A percentile compares a stretch with the other conserved stretches of the same genome.
phyloP scores from a whole-genome alignment of 2,888 invertebrate species.

The Lepas anatifera region DNA sequence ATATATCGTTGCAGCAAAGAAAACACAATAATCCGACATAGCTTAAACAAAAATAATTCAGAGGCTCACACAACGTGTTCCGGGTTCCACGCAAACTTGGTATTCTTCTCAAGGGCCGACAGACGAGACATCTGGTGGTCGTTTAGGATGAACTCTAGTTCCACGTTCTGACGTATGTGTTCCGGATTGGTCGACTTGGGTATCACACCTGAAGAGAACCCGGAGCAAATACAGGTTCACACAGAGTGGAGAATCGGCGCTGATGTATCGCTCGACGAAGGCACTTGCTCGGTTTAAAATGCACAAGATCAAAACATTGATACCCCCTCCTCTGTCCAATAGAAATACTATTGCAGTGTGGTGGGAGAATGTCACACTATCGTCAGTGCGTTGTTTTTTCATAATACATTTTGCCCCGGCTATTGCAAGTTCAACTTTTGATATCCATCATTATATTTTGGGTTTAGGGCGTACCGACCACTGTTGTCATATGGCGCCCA shows the following conservation, averaged over 20 bases:
- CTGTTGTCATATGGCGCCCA: too few relatives aligned
- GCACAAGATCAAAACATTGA: too few relatives aligned
- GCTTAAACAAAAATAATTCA: too few relatives aligned
- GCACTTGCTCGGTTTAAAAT: too few relatives aligned
- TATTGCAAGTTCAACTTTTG: background rate
- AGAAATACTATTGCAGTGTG: too few relatives aligned
- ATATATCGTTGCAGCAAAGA: too few relatives aligned
- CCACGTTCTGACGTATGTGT: slow-evolving; percentile 47
- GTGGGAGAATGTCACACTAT: too few relatives aligned
- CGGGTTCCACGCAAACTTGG: slow-evolving; percentile 49
- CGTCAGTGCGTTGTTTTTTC: background rate
- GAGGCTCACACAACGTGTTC: slow-evolving; percentile 36
- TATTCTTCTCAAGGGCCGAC: slow-evolving; percentile 35
- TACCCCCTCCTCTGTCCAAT: too few relatives aligned
- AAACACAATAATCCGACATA: too few relatives aligned
- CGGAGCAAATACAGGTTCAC: background rate
- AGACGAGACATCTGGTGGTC: slow-evolving; percentile 42
- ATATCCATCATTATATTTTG: background rate
- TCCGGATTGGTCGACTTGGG: slow-evolving; percentile 47
- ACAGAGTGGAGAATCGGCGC: too few relatives aligned
- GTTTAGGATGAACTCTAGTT: slow-evolving; percentile 46
- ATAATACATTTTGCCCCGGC: background rate
- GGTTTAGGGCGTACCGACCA: background rate
- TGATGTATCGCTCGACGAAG: too few relatives aligned
- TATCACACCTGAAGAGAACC: slow-evolving; percentile 41